Percentiles rank a stretch among this genome's conserved stretches.
These are phyloP conservation scores for Manduca sexta DNA, from an alignment of 1,140 invertebrate genomes.

Conservation along the genomic window DNA sequence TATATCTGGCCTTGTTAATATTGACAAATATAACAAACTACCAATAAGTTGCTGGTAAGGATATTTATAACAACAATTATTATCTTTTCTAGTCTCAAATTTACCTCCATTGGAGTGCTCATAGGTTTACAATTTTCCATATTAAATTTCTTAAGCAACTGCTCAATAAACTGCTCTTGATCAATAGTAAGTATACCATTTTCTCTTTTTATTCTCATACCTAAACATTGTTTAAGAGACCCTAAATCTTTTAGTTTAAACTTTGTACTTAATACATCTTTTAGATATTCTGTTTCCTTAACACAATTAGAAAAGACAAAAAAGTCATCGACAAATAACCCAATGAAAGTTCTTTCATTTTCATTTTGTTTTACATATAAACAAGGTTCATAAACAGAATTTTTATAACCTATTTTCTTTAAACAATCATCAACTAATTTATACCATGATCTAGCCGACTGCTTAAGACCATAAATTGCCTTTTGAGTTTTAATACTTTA, in stretches of 20 bases:
- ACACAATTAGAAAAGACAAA: conserved; percentile 17
- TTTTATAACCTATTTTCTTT: conserved; percentile 7
- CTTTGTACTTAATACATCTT: conserved; percentile 6
- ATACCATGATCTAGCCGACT: conserved; percentile 15
- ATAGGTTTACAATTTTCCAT: conserved; percentile 35
- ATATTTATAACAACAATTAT: conserved; percentile 11
- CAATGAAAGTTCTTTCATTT: conserved; percentile 6
- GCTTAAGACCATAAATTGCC: conserved; percentile 15
- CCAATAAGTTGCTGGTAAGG: conserved; percentile 23
- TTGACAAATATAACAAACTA: conserved; percentile 57
- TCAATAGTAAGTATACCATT: conserved; percentile 2
- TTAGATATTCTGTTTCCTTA: conserved; percentile 12
- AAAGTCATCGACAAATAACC: conserved; percentile 23
- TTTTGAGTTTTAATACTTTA: conserved; percentile 14
- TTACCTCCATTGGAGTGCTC: conserved; percentile 31
- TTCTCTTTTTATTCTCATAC: conserved; percentile 14
- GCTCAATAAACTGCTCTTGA: conserved; percentile 15
- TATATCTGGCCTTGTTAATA: conserved; percentile 13
- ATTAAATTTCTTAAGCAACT: conserved; percentile 34
- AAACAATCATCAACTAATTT: conserved; percentile 10
- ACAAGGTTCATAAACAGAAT: conserved; percentile 15
- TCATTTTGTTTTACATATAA: conserved; percentile 11
- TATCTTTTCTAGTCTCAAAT: conserved; percentile 24
- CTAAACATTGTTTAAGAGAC: conserved; percentile 15
- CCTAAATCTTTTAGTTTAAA: conserved; percentile 15